These are phyloP conservation scores for Acromyrmex charruanus DNA, from an alignment of 1,140 invertebrate species.

Conservation along the genomic window DNA sequence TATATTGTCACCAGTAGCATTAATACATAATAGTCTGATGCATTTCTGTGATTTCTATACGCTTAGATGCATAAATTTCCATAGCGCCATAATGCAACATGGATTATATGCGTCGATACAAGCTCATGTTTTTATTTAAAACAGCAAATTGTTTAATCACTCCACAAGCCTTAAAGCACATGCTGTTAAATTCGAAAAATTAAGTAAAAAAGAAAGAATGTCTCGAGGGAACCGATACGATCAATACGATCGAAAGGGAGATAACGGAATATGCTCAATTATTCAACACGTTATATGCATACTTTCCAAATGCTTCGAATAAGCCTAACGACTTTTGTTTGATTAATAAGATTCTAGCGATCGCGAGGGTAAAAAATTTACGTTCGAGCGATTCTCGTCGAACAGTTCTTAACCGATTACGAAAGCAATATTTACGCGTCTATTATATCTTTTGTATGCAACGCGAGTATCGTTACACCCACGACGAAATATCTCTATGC, in stretches of 20 bases:
- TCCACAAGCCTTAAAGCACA: neutral
- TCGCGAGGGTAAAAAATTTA: slow-evolving; percentile 7
- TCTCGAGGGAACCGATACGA: neutral
- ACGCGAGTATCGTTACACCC: slow-evolving; percentile 48
- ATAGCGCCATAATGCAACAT: neutral
- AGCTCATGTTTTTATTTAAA: slow-evolving; percentile 25
- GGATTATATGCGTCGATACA: neutral
- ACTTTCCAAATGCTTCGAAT: slow-evolving; percentile 32
- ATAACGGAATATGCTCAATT: slow-evolving; percentile 17
- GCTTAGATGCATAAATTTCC: slow-evolving; percentile 30
- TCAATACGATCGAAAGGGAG: neutral
- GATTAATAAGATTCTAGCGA: slow-evolving; percentile 35
- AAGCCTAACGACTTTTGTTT: slow-evolving; percentile 30
- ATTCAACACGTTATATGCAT: slow-evolving; percentile 41
- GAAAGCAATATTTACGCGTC: slow-evolving; percentile 14
- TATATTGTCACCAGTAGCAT: neutral
- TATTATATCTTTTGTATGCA: slow-evolving; percentile 36
- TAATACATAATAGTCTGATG: neutral
- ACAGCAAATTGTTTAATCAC: slow-evolving; percentile 10
- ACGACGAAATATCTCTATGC: slow-evolving; percentile 44
- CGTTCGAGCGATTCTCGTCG: neutral
- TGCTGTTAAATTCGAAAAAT: neutral
- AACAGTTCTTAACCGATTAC: slow-evolving; percentile 42
- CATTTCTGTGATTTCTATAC: slow-evolving; percentile 11
- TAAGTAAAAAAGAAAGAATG: neutral